Percentiles rank a stretch among this genome's conserved stretches.
phyloP scores from a whole-genome alignment of 2,113 vertebrate species.

The Excalfactoria chinensis region DNA sequence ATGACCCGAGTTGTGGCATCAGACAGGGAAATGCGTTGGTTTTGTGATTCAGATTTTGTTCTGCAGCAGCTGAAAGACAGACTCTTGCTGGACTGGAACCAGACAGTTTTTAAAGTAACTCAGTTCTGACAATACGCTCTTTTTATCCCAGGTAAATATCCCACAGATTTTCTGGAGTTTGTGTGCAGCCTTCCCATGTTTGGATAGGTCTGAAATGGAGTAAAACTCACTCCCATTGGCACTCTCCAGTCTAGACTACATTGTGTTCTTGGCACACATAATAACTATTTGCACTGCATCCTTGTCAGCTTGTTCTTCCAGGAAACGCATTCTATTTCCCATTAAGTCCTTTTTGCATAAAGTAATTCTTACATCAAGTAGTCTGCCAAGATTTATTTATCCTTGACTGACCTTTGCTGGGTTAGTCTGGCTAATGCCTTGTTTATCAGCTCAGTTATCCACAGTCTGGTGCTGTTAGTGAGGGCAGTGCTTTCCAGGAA shows the following conservation, averaged over 20 bases:
- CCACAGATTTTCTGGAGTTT: not conserved
- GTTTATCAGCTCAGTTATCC: not conserved
- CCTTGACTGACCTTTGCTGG: conserved; percentile 11
- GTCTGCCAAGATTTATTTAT: conserved; percentile 9
- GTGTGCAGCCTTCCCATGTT: not conserved
- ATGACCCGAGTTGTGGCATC: not conserved
- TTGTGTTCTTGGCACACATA: conserved; percentile 25
- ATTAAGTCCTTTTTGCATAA: conserved; percentile 23
- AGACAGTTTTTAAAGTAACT: not conserved
- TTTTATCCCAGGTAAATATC: not conserved
- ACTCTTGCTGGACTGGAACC: not conserved
- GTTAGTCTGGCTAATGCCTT: not conserved
- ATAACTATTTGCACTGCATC: conserved; percentile 32
- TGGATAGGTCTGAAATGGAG: not conserved
- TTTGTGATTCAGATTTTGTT: not conserved
- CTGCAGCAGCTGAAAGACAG: not conserved
- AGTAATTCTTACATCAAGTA: not conserved
- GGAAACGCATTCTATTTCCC: conserved; percentile 31
- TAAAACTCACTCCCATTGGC: not conserved
- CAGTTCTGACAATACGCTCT: not conserved
- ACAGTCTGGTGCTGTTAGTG: not conserved
- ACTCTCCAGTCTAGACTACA: not conserved
- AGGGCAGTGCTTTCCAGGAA: conserved; percentile 15
- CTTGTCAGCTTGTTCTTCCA: conserved; percentile 28
- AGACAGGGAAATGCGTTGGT: not conserved